Percentiles rank a stretch among this genome's conserved stretches.
Conservation (phyloP, 2,888 invertebrate genomes). For the Chalcis sispes region DNA sequence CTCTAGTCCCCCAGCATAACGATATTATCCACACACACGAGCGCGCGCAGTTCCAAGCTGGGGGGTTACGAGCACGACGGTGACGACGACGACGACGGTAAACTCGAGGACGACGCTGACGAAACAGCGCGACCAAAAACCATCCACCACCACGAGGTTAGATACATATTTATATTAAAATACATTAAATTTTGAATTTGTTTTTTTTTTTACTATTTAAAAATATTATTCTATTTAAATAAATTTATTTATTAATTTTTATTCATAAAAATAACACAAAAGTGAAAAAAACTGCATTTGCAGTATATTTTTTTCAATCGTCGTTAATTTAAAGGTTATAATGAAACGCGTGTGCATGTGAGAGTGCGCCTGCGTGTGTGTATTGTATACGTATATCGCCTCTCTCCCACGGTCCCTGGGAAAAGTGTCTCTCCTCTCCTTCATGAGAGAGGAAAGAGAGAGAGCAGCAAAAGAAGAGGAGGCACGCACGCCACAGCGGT, state of each 20-base stretch:
- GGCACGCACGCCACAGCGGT: slow-evolving; percentile 12
- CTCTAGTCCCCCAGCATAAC: too few species aligned
- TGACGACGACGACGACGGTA: slow-evolving; percentile 7
- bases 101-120: slow-evolving; percentile 23
- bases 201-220: too few species aligned
- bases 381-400: background rate
- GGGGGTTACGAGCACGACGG: background rate
- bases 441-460: slow-evolving; percentile 1
- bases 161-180: background rate
- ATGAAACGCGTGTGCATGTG: slow-evolving; percentile 7
- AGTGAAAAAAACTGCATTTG: too few species aligned
- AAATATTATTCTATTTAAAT: too few species aligned
- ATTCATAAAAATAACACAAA: too few species aligned
- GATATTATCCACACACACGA: too few species aligned
- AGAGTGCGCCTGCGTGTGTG: background rate
- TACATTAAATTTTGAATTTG: background rate
- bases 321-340: background rate
- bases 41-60: slow-evolving; percentile 16
- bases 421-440: slow-evolving; percentile 42
- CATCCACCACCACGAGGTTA: slow-evolving; percentile 39
- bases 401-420: slow-evolving; percentile 52
- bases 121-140: slow-evolving; percentile 18
- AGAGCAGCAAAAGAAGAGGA: slow-evolving; percentile 14
- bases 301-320: too few species aligned
- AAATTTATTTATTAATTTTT: too few species aligned